Percentiles rank a stretch among this genome's conserved stretches.
These are phyloP conservation scores for Mus minutoides DNA, from an alignment of 2,797 vertebrate genomes.

Conservation along the genomic window DNA sequence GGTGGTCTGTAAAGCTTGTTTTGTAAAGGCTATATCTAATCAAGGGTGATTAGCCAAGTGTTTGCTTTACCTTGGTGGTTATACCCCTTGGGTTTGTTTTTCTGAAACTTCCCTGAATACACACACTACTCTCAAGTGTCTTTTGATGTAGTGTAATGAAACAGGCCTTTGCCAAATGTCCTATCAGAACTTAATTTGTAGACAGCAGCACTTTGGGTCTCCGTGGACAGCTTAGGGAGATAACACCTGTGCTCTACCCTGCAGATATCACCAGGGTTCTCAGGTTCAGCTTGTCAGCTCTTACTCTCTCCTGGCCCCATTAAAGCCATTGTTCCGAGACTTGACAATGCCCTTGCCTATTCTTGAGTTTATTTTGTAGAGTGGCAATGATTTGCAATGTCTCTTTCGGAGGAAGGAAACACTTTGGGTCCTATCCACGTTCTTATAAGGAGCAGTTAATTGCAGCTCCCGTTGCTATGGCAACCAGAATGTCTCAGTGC, in stretches of 20 bases:
- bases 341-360: not conserved
- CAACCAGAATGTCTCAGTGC: not conserved
- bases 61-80: not conserved
- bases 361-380: not conserved
- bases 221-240: not conserved
- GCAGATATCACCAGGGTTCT: not conserved
- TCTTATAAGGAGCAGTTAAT: not conserved
- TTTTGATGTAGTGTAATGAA: not conserved
- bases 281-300: not conserved
- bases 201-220: not conserved
- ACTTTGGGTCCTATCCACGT: not conserved
- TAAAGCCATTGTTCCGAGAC: not conserved
- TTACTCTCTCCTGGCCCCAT: too few species aligned
- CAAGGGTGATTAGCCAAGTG: not conserved
- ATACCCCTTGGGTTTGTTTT: not conserved
- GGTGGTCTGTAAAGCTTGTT: not conserved
- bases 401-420: not conserved
- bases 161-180: not conserved
- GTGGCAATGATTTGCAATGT: not conserved
- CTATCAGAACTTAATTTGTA: not conserved
- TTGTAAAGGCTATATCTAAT: not conserved
- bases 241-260: not conserved
- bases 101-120: not conserved
- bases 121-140: not conserved
- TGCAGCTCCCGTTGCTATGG: not conserved